A percentile compares a stretch with the other conserved stretches of the same genome.
These are phyloP conservation scores for Galerucella nymphaeae DNA, from an alignment of 2,888 invertebrate genomes.

Conservation along the genomic window DNA sequence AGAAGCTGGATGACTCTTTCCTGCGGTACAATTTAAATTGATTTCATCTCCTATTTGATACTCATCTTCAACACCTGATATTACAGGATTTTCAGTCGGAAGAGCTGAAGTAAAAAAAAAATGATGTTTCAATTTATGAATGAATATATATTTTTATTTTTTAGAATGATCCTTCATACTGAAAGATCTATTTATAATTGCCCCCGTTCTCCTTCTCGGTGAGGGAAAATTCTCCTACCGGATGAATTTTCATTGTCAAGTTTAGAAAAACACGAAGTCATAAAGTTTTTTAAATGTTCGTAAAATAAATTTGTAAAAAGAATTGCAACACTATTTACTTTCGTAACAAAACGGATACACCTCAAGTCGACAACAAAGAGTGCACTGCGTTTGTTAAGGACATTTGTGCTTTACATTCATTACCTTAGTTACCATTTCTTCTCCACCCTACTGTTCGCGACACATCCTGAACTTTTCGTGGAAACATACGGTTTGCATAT, in stretches of 20 bases:
- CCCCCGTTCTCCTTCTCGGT: no score
- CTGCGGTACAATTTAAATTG: constrained; percentile 81
- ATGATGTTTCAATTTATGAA: not conserved
- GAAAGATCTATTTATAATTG: no score
- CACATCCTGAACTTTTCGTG: not conserved
- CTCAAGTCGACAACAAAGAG: not conserved
- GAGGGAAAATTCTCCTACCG: no score
- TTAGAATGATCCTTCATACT: no score
- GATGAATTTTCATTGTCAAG: no score
- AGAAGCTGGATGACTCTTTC: constrained; percentile 80
- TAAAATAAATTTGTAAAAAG: not conserved
- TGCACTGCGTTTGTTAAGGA: not conserved
- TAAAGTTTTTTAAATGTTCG: no score
- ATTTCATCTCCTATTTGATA: constrained; percentile 80
- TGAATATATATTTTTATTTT: no score
- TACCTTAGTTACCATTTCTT: not conserved
- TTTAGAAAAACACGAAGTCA: no score
- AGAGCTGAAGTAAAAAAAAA: constrained; percentile 63
- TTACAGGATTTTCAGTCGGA: constrained; percentile 80
- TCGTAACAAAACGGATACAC: not conserved
- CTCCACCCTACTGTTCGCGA: not conserved
- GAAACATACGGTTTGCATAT: not conserved
- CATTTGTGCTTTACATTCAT: constrained; percentile 1
- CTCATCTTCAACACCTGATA: constrained; percentile 78
- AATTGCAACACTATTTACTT: no score